phyloP scores from a whole-genome alignment of 2,797 vertebrate genomes.

The Argyrosomus regius region DNA sequence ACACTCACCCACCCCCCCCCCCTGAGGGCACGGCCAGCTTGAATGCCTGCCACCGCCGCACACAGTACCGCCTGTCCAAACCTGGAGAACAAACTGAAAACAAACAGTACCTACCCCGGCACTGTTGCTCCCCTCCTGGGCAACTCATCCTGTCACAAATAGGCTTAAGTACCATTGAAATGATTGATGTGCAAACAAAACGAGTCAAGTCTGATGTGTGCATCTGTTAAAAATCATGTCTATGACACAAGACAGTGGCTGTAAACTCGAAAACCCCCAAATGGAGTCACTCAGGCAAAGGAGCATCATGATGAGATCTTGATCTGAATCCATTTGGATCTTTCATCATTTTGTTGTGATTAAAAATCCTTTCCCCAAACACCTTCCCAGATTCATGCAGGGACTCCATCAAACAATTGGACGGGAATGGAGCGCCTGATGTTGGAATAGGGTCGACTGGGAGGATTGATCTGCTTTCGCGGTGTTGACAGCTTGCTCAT shows the following conservation, averaged over 20 bases:
- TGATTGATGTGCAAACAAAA: slow-evolving; percentile 61
- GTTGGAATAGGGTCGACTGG: slow-evolving; percentile 54
- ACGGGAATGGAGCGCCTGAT: slow-evolving; percentile 59
- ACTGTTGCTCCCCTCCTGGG: not conserved
- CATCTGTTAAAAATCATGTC: slow-evolving; percentile 47
- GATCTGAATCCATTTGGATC: slow-evolving; percentile 71
- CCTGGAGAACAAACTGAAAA: slow-evolving; percentile 43
- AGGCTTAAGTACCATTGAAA: slow-evolving; percentile 43
- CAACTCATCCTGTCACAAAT: slow-evolving; percentile 45
- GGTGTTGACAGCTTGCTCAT: slow-evolving; percentile 73
- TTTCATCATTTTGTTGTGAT: slow-evolving; percentile 68
- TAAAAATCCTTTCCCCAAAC: slow-evolving; percentile 57
- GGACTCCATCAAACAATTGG: slow-evolving; percentile 69
- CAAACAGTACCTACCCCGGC: slow-evolving; percentile 29
- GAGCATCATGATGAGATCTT: slow-evolving; percentile 64
- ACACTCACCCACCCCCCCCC: not conserved
- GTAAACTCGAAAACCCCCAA: slow-evolving; percentile 40
- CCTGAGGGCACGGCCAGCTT: slow-evolving; percentile 54
- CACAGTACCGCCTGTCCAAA: slow-evolving; percentile 52
- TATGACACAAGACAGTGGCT: slow-evolving; percentile 29
- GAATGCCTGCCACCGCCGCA: slow-evolving; percentile 56
- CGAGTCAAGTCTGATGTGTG: slow-evolving; percentile 7
- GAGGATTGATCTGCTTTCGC: slow-evolving; percentile 69
- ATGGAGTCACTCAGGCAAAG: slow-evolving; percentile 37
- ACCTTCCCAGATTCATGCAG: slow-evolving; percentile 49